These are phyloP conservation scores for Pristis pectinata DNA, from an alignment of 2,797 vertebrate genomes.

Conservation along the genomic window DNA sequence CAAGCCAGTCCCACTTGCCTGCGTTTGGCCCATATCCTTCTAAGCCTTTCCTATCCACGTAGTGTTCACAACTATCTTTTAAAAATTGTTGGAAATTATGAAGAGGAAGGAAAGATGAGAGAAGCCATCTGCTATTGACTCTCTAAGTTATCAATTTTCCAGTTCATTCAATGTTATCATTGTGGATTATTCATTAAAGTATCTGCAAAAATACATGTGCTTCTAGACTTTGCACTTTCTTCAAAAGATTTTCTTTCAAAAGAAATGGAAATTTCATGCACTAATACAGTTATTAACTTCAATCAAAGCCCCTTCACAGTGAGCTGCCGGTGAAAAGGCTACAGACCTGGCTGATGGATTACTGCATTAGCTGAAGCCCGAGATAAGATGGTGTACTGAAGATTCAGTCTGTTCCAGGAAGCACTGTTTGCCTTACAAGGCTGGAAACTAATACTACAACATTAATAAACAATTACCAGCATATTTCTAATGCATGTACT, in stretches of 20 bases:
- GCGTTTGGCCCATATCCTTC: no score
- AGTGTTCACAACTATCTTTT: no score
- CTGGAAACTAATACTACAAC: background rate
- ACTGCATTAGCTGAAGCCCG: background rate
- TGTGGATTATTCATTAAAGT: background rate
- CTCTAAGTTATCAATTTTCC: background rate
- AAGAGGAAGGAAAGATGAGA: no score
- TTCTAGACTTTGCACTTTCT: background rate
- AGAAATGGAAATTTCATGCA: background rate
- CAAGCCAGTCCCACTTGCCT: no score
- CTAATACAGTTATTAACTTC: slow-evolving; percentile 7
- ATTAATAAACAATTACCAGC: background rate
- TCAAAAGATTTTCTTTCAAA: background rate
- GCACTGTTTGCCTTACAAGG: background rate
- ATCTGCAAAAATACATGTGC: background rate
- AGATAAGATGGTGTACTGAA: background rate
- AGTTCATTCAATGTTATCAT: background rate
- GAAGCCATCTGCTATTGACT: no score
- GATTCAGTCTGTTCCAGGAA: background rate
- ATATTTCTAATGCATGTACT: background rate
- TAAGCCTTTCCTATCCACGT: no score
- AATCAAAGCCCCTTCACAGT: background rate
- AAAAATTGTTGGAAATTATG: no score
- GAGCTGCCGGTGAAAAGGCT: background rate
- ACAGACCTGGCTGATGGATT: background rate